Evolutionary conservation across 2,113 vertebrate genomes (phyloP).

Genomic region (Camelus dromedarius): DNA sequence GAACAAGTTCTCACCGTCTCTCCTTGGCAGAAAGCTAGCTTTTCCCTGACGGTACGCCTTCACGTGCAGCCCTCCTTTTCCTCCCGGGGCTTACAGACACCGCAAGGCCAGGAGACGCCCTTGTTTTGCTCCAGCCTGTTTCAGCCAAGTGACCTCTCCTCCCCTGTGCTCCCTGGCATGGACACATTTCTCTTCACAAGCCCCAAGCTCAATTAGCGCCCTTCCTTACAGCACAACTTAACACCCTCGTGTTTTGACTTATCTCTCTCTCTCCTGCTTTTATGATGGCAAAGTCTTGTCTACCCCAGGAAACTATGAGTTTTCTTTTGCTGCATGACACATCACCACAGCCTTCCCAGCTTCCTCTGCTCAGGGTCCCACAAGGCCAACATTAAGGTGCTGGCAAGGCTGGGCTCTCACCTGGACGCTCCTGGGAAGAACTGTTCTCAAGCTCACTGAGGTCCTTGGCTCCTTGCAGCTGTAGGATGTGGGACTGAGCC

Average conservation of each 20-base stretch:
- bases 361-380: neutral
- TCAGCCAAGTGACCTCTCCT: neutral
- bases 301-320: neutral
- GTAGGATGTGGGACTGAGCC: too few relatives aligned
- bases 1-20: too few relatives aligned
- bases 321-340: neutral
- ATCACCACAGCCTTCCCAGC: neutral
- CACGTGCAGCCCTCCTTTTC: neutral
- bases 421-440: neutral
- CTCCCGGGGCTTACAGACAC: neutral
- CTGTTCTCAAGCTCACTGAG: fast-evolving
- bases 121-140: too few relatives aligned
- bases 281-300: neutral
- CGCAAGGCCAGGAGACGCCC: neutral
- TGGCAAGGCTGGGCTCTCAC: too few relatives aligned
- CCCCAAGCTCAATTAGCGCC: fast-evolving
- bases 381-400: too few relatives aligned
- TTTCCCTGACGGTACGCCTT: neutral
- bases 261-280: neutral
- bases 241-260: neutral
- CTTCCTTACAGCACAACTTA: neutral
- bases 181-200: neutral
- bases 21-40: neutral
- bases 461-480: too few relatives aligned
- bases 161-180: neutral